Conservation (phyloP, 2,113 vertebrate species). For the Carlito syrichta region DNA sequence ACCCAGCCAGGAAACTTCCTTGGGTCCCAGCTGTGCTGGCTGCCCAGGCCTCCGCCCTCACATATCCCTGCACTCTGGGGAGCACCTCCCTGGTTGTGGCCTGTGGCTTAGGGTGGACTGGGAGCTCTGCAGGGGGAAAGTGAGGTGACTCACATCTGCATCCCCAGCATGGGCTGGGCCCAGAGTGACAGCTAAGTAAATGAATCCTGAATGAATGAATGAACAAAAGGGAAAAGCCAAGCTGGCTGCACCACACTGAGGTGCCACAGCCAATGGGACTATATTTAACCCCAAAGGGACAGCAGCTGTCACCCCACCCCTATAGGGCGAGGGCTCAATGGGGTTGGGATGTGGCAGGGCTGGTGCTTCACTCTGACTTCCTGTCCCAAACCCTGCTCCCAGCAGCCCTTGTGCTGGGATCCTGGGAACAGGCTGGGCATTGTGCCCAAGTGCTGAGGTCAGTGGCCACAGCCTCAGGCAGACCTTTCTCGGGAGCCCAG, state of each 20-base stretch:
- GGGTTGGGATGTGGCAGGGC: conserved; percentile 4
- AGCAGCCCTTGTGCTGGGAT: conserved; percentile 65
- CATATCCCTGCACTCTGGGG: background rate
- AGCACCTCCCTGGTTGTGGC: background rate
- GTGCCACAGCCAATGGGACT: background rate
- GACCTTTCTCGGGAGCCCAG: conserved; percentile 63
- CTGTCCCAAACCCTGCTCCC: conserved; percentile 59
- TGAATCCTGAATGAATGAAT: background rate
- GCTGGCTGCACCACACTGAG: background rate
- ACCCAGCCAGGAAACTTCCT: background rate
- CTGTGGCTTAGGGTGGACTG: background rate
- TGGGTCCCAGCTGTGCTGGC: background rate
- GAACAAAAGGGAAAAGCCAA: background rate
- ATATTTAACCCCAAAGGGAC: conserved; percentile 57
- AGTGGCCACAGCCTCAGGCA: conserved; percentile 59
- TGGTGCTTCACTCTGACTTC: conserved; percentile 39
- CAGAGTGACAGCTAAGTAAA: background rate
- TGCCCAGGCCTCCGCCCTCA: background rate
- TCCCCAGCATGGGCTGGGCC: background rate
- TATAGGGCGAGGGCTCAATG: background rate
- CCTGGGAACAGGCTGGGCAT: conserved; percentile 64
- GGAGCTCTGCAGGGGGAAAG: background rate
- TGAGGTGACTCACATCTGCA: background rate
- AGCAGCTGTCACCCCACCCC: conserved; percentile 42
- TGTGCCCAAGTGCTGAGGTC: conserved; percentile 70